A percentile compares a stretch with the other conserved stretches of the same genome.
Evolutionary conservation across 2,113 vertebrate species (phyloP).

Genomic region (Hippocampus barbouri): DNA sequence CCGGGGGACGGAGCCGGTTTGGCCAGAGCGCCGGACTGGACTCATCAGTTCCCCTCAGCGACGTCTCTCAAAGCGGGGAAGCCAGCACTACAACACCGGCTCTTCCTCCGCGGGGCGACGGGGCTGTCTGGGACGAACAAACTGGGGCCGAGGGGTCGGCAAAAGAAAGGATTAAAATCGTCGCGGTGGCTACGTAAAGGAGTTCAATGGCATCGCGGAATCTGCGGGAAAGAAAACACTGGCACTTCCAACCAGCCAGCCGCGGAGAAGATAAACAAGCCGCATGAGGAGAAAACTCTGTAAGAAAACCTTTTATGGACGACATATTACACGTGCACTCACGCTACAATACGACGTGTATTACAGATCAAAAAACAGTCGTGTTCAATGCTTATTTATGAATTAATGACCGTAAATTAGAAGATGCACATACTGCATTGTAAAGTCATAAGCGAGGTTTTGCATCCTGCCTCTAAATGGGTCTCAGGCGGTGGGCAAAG

Average conservation of each 20-base stretch:
- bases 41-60: constrained; percentile 53
- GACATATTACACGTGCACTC: neutral
- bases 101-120: constrained; percentile 18
- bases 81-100: constrained; percentile 1
- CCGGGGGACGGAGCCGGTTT: constrained; percentile 44
- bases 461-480: constrained; percentile 1
- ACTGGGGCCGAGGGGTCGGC: neutral
- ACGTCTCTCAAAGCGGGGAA: constrained; percentile 45
- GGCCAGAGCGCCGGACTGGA: constrained; percentile 32
- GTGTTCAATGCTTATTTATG: neutral
- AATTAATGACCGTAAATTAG: neutral
- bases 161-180: neutral
- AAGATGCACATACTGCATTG: neutral
- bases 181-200: constrained; percentile 33
- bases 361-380: neutral
- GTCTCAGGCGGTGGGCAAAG: neutral
- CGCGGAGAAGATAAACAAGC: constrained; percentile 68
- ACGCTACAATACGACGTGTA: neutral
- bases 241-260: constrained; percentile 37
- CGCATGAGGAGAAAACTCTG: constrained; percentile 68
- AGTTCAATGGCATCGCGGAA: constrained; percentile 44
- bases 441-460: constrained; percentile 1
- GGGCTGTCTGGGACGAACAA: constrained; percentile 33
- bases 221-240: constrained; percentile 9
- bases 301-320: constrained; percentile 36